These are phyloP conservation scores for Ciona savignyi DNA, from an alignment of 23 tunicate species.

Conservation along the genomic window DNA sequence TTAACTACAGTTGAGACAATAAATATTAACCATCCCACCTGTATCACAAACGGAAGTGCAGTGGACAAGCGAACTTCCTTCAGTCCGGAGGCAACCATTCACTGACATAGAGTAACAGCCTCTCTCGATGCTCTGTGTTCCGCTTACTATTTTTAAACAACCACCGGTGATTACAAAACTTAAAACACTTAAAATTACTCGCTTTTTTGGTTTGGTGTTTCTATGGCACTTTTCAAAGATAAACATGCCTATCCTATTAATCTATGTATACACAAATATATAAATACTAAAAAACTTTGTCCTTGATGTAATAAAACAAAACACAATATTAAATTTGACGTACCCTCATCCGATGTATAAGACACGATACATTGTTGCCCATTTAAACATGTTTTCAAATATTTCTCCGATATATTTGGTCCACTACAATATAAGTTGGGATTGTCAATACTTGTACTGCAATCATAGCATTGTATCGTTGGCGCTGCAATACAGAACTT, in stretches of 20 bases:
- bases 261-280: too few species aligned
- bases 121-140: neutral
- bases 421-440: neutral
- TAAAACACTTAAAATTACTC: too few species aligned
- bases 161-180: too few species aligned
- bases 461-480: neutral
- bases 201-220: too few species aligned
- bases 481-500: neutral
- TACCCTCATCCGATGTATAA: neutral
- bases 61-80: neutral
- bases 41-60: neutral
- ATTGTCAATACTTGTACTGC: neutral
- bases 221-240: too few species aligned
- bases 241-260: too few species aligned
- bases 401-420: neutral
- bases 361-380: neutral
- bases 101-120: neutral
- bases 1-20: too few species aligned
- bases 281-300: too few species aligned
- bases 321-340: too few species aligned
- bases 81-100: neutral
- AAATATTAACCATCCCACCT: neutral
- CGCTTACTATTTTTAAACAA: neutral
- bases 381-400: neutral
- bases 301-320: too few species aligned